Base-by-base conservation (phyloP, 1,140 invertebrate genomes). In the Planococcus citri region DNA sequence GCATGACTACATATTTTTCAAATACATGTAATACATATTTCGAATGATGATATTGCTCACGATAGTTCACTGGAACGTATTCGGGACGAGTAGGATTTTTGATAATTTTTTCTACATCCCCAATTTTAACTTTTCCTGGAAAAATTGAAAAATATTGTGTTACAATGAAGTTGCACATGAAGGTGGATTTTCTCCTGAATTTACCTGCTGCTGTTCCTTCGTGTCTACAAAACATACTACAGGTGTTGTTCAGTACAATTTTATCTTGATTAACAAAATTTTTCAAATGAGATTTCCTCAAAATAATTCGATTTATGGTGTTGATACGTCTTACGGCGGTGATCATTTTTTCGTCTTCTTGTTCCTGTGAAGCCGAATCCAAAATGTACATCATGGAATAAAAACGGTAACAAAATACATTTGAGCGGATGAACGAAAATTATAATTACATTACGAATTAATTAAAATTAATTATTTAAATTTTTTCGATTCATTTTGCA, bases 61-160 rank as follows among this genome's bases (percentile, higher is more conserved):
- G 82, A 77, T 93, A 94, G 75, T 90, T 87, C 75, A 83, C 80
- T 4, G 94, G 93, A 21, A 95, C 88, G 77, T 91, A 86, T 79
- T 93, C 87, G 33, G 86, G 83, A 77, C 85, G 82, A 76, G 84
- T 84, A 1, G 88, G 82, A 69, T 78, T 73, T 71, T 79, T 83
- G 0, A 92, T 78, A 29, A 81, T 79, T 75, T 88, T 89, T 12
- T 82, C 84, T 69, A 92, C 83, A 79, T 87, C 86, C 67, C 88
- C 90, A 75, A 94, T 91, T 25, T 84, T 86, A 9, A 94, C 83
- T 75, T 79, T 81, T 22, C 29, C 68, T 33, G 22, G 4, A 69
- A 64, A 22, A 64, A 64, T 25, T 25, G 20, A 4, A 25, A 6
- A 17, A 64, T 4, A 25, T 60, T n/a, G 57, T 64, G 10, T 27